Evolutionary conservation across 2,113 vertebrate genomes (phyloP).

Genomic region (Erythrocebus patas): DNA sequence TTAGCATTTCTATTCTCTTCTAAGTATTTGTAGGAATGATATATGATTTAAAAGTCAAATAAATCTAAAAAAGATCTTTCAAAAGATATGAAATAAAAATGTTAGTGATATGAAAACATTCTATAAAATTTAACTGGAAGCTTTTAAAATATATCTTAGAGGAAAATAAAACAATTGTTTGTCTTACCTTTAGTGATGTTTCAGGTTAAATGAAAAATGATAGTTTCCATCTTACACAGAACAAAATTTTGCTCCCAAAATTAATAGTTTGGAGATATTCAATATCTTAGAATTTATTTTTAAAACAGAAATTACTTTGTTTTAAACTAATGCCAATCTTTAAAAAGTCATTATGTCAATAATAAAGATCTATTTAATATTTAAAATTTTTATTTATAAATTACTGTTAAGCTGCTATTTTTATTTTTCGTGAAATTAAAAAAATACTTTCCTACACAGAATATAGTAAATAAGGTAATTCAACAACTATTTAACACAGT

Average conservation of each 20-base stretch:
- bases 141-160: neutral
- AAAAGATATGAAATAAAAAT: neutral
- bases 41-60: neutral
- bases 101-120: neutral
- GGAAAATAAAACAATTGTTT: neutral
- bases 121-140: neutral
- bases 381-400: neutral
- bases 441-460: accelerated
- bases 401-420: neutral
- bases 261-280: neutral
- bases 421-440: neutral
- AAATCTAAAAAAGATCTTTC: neutral
- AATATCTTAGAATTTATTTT: neutral
- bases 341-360: neutral
- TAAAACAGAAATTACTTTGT: neutral
- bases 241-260: neutral
- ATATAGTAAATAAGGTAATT: neutral
- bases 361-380: neutral
- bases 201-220: neutral
- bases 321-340: neutral
- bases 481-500: neutral
- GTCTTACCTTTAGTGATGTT: neutral
- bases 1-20: neutral
- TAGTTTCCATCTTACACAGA: neutral
- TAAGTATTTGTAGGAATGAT: neutral